Conservation (phyloP, 2,888 invertebrate species). For the Rhynchonema sp. region DNA sequence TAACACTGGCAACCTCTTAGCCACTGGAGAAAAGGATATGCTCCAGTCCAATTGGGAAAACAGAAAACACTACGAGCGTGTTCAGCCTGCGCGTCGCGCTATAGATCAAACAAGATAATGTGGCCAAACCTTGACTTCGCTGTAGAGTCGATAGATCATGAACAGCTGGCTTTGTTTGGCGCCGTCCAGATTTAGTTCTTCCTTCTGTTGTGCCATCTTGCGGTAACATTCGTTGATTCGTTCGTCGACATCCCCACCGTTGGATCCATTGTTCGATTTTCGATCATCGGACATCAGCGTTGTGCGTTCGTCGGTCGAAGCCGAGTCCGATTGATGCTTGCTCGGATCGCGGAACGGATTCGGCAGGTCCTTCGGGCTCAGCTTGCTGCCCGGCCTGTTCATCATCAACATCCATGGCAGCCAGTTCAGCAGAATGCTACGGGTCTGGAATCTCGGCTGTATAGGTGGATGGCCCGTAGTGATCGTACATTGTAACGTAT, state of each 20-base stretch:
- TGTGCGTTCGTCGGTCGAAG: background rate
- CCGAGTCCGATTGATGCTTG: background rate
- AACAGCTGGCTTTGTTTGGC: background rate
- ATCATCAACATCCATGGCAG: constrained; percentile 15
- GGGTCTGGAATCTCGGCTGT: constrained; percentile 12
- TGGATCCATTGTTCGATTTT: background rate
- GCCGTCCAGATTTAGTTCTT: background rate
- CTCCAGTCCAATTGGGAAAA: too few species aligned
- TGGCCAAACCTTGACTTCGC: background rate
- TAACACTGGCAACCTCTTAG: too few species aligned
- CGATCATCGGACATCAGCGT: background rate
- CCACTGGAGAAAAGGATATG: too few species aligned
- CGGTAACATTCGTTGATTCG: background rate
- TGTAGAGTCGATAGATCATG: background rate
- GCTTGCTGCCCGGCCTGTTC: constrained; percentile 11
- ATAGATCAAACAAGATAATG: background rate
- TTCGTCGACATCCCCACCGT: background rate
- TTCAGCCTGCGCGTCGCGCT: too few species aligned
- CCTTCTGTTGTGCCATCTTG: background rate
- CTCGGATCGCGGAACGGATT: background rate
- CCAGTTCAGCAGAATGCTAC: constrained; percentile 14
- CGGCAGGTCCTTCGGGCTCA: background rate
- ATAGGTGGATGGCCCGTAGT: too few species aligned
- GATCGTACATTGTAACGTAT: too few species aligned
- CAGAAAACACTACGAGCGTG: too few species aligned